Conservation (phyloP, 2,113 vertebrate genomes). For the Rhinoptilus africanus region DNA sequence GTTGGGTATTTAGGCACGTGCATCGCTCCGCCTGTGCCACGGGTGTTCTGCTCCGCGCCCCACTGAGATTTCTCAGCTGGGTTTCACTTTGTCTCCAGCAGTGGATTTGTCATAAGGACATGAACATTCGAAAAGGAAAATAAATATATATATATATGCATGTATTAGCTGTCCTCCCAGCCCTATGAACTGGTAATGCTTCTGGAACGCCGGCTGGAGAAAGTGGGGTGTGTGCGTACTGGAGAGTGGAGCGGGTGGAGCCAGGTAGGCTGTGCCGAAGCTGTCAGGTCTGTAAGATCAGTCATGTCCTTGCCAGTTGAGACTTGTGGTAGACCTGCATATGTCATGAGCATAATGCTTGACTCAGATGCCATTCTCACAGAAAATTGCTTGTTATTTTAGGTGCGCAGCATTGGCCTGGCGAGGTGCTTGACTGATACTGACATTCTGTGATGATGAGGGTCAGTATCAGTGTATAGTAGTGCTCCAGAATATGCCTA, state of each 20-base stretch:
- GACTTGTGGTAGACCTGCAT: background rate
- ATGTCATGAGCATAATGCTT: background rate
- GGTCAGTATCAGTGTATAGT: accelerated
- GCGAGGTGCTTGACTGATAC: background rate
- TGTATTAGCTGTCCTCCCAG: background rate
- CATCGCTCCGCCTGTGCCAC: background rate
- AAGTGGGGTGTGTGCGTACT: background rate
- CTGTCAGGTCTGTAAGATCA: background rate
- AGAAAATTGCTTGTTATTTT: background rate
- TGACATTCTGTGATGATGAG: accelerated
- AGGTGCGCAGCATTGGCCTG: background rate
- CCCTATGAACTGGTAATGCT: background rate
- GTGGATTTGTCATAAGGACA: background rate
- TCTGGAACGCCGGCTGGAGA: background rate
- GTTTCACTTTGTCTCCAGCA: background rate
- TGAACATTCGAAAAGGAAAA: background rate
- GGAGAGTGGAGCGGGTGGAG: background rate
- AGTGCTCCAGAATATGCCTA: background rate
- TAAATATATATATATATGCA: too few relatives aligned
- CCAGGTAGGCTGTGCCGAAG: background rate
- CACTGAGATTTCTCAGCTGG: background rate
- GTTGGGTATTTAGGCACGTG: background rate
- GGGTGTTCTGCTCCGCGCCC: background rate
- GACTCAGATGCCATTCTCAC: background rate
- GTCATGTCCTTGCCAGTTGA: background rate